Evolutionary conservation across 2,113 vertebrate genomes (phyloP).

Genomic region (Gallinago undulata): DNA sequence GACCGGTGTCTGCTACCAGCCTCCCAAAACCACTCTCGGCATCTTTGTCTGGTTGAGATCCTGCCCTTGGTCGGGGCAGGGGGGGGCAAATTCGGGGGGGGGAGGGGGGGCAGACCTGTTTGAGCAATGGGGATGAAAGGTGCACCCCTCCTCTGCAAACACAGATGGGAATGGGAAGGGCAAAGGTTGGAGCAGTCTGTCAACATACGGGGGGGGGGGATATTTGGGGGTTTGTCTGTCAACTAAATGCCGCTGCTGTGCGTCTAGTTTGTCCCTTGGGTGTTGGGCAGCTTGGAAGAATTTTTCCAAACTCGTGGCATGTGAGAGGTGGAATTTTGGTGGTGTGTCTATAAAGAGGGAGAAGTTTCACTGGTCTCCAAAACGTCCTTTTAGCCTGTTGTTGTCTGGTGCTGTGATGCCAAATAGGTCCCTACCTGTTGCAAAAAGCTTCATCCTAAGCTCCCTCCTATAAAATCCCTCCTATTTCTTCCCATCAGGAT

Average conservation of each 20-base stretch:
- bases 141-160: background rate
- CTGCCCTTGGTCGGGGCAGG: background rate
- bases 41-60: background rate
- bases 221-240: background rate
- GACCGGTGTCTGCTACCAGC: background rate
- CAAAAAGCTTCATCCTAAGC: background rate
- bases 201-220: background rate
- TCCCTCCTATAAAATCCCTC: no score
- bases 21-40: background rate
- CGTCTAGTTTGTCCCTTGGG: background rate
- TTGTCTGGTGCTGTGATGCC: background rate
- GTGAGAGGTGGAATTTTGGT: background rate
- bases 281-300: background rate
- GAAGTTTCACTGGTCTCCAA: fast-evolving
- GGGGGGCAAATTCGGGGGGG: background rate
- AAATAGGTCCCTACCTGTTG: background rate
- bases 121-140: background rate
- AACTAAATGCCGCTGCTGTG: background rate
- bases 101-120: background rate
- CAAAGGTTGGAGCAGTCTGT: background rate
- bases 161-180: background rate
- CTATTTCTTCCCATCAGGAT: background rate
- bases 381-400: background rate
- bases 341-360: fast-evolving
- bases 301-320: background rate